Evolutionary conservation across 92 coral and sea anemone species (phyloP).

Genomic region (Siderastrea siderea): DNA sequence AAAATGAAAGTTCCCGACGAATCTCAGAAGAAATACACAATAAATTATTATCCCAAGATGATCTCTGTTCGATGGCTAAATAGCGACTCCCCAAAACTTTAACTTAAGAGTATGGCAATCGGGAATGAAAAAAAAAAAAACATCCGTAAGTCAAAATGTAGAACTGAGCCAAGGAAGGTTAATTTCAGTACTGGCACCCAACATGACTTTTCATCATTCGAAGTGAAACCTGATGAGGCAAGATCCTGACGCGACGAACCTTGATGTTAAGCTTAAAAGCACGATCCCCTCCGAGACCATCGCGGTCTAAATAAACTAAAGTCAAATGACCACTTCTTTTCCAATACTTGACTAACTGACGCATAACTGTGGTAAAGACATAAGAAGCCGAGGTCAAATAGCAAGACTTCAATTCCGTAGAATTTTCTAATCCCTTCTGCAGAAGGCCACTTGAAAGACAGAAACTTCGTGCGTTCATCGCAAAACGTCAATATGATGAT

Average conservation of each 20-base stretch:
- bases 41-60: slow-evolving; percentile 45
- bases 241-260: no score
- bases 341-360: slow-evolving; percentile 70
- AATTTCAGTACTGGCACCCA: no score
- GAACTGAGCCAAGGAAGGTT: no score
- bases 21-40: slow-evolving; percentile 47
- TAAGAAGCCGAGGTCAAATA: slow-evolving; percentile 59
- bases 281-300: slow-evolving; percentile 13
- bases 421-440: slow-evolving; percentile 36
- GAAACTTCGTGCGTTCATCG: slow-evolving; percentile 52
- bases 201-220: no score
- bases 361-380: slow-evolving; percentile 64
- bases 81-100: slow-evolving; percentile 2
- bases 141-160: no score
- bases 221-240: no score
- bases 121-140: no score
- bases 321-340: slow-evolving; percentile 20
- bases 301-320: not conserved
- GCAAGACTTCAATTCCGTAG: slow-evolving; percentile 43
- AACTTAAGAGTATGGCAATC: no score
- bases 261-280: no score
- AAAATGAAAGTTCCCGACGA: slow-evolving; percentile 43
- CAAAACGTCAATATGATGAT: slow-evolving; percentile 69
- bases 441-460: slow-evolving; percentile 71
- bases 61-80: slow-evolving; percentile 53